Evolutionary conservation across 2,797 vertebrate species (phyloP).

Genomic region (Rallus crepitans): DNA sequence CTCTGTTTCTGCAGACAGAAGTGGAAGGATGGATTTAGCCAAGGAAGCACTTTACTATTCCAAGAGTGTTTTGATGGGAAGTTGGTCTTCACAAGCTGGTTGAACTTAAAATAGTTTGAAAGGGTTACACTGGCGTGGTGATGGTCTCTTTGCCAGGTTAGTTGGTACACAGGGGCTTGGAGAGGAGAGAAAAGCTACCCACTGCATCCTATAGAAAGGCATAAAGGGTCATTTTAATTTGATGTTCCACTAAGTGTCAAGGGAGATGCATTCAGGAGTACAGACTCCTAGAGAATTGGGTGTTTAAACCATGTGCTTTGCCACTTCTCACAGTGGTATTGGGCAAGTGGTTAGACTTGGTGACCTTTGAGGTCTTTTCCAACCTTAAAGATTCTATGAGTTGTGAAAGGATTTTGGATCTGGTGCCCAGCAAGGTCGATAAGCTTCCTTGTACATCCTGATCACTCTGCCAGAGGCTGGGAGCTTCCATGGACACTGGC

Average conservation of each 20-base stretch:
- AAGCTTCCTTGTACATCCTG: background rate
- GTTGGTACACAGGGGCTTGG: background rate
- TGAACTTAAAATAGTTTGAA: background rate
- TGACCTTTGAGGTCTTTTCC: too few species aligned
- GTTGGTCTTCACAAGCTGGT: too few species aligned
- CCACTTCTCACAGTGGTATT: background rate
- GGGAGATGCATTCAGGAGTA: background rate
- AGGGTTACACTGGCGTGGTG: accelerated
- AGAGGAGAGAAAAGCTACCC: background rate
- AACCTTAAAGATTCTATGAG: too few species aligned
- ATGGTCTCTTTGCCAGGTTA: background rate
- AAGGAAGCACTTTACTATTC: background rate
- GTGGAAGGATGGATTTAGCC: background rate
- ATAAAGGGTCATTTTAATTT: background rate
- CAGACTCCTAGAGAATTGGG: background rate
- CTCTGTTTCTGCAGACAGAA: background rate
- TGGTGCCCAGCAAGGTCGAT: background rate
- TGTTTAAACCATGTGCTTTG: background rate
- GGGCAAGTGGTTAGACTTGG: too few species aligned
- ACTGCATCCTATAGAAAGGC: background rate
- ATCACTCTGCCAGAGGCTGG: background rate
- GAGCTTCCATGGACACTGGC: background rate
- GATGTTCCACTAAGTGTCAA: background rate
- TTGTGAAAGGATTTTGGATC: background rate
- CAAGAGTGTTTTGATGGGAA: background rate